These are phyloP conservation scores for Miltochrista miniata DNA, from an alignment of 2,888 invertebrate species.

Conservation along the genomic window DNA sequence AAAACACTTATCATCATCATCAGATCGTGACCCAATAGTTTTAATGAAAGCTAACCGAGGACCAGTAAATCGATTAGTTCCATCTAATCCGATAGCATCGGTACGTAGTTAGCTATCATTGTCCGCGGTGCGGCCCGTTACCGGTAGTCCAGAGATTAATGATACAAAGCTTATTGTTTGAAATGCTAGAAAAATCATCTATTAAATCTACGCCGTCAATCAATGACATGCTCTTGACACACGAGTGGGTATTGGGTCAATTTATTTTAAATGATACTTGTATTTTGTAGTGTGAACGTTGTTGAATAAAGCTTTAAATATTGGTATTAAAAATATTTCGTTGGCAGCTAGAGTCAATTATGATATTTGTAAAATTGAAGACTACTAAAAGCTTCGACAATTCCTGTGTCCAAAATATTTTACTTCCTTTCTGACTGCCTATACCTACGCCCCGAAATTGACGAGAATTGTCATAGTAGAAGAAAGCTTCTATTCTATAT, in stretches of 20 bases:
- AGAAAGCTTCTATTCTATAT: not conserved
- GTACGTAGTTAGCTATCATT: conserved; percentile 71
- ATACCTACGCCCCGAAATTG: no score
- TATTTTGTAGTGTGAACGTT: conserved; percentile 7
- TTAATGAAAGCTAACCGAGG: conserved; percentile 65
- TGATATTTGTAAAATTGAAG: not conserved
- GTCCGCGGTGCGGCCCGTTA: conserved; percentile 54
- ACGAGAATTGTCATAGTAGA: no score
- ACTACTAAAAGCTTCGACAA: not conserved
- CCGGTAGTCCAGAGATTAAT: conserved; percentile 77
- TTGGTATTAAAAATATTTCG: not conserved
- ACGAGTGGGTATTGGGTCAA: conserved; percentile 37
- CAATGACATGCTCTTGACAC: conserved; percentile 41
- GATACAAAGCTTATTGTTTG: conserved; percentile 69
- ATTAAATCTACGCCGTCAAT: conserved; percentile 57
- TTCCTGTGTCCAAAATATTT: no score
- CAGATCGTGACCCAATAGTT: conserved; percentile 69
- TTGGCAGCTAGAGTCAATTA: no score
- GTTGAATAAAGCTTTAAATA: not conserved
- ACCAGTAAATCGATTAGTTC: conserved; percentile 72
- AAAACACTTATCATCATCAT: conserved; percentile 55
- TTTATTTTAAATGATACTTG: conserved; percentile 24
- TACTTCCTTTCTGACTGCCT: no score
- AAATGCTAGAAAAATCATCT: conserved; percentile 70
- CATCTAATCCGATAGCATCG: conserved; percentile 68